Evolutionary conservation across 2,888 invertebrate genomes (phyloP), one percentile per base, ranked within the genome.

Genomic region (Mythimna loreyi): DNA sequence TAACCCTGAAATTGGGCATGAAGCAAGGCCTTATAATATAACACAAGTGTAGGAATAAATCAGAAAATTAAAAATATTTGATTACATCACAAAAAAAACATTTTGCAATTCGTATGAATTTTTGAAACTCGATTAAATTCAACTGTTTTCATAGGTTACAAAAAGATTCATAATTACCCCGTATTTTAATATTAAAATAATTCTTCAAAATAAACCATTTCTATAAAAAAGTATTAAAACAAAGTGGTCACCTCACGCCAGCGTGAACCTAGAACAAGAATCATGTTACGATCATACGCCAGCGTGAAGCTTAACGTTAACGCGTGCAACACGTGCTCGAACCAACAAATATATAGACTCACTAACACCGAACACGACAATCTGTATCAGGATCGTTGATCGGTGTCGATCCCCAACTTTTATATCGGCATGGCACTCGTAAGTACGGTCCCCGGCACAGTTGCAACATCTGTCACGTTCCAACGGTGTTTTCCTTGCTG

Each of bases 401-500:
- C 72, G 72, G 33, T 75, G 71, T 75, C 77, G 73, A 81, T 82
- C 70, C 68, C 65, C 49, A 77, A 84, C 78, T 84, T 85, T 84
- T 81, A 78, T 85, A 76, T 78, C 72, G 69, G 72, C 72, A 75
- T 79, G 77, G 77, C 16, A 40, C 19, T 40, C 40, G 19, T 83
- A 78, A 85, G 85, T 85, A 84, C 86, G 83, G 85, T 82, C 82
- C 47, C 65, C 62, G 52, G 58, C 65, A 63, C 71, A 69, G 74
- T 72, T 67, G 74, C 67, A 77, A 75, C 86, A 81, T 75, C 72
- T 83, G 80, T 78, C 81, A 81, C 82, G 74, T 66, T 47, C 52
- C 52, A 64, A 52, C 69, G 49, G 62, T 77, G 67, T 84, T 82
- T 66, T 56, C 59, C 70, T 68, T 77, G 61, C 64, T 59, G 50